Percentiles rank a stretch among this genome's conserved stretches.
Conservation (phyloP, 2,113 vertebrate genomes). For the Narcine bancroftii region DNA sequence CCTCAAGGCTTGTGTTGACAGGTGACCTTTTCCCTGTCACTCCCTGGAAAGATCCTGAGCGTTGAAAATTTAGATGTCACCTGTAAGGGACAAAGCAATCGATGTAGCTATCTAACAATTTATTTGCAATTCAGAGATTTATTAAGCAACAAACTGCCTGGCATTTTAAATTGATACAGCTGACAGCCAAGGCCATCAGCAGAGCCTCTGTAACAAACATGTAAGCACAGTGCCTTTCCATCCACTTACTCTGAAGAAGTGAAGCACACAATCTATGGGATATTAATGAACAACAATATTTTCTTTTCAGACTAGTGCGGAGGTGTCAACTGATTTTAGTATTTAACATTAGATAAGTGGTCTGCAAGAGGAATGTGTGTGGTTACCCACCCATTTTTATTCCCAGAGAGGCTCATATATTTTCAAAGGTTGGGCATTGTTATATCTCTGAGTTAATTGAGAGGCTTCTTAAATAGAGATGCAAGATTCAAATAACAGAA, state of each 20-base stretch:
- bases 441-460: no score
- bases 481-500: no score
- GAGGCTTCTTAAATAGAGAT: no score
- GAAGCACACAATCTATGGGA: background rate
- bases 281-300: background rate
- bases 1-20: slow-evolving; percentile 26
- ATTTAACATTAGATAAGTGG: background rate
- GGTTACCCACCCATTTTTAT: no score
- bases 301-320: no score
- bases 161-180: slow-evolving; percentile 27
- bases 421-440: background rate
- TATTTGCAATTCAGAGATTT: slow-evolving; percentile 31
- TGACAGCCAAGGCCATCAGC: slow-evolving; percentile 24
- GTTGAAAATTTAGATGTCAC: slow-evolving; percentile 34
- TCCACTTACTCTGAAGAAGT: background rate
- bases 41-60: slow-evolving; percentile 26
- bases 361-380: background rate
- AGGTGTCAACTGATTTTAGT: background rate
- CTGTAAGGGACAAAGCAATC: slow-evolving; percentile 23
- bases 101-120: slow-evolving; percentile 20
- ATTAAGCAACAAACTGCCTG: slow-evolving; percentile 25
- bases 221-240: background rate
- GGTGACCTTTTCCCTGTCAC: slow-evolving; percentile 36
- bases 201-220: background rate
- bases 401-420: background rate